Conservation (phyloP, 2,797 vertebrate genomes). For the Loriculus beryllinus region DNA sequence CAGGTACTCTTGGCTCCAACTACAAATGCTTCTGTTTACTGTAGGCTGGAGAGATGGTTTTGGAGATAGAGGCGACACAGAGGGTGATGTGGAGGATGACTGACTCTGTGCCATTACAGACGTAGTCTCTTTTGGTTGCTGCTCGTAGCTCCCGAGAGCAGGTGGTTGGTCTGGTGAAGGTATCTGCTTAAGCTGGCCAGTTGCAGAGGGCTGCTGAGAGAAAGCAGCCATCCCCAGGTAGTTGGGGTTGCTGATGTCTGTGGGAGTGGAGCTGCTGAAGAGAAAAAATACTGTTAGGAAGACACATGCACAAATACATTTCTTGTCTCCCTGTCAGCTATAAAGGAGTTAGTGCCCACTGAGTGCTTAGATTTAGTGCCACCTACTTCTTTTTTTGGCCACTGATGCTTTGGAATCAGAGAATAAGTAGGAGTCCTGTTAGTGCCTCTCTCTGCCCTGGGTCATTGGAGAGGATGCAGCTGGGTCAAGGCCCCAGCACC, state of each 20-base stretch:
- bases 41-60: constrained; percentile 74
- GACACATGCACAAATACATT: neutral
- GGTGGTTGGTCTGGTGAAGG: constrained; percentile 73
- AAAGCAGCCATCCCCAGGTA: constrained; percentile 81
- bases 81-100: constrained; percentile 76
- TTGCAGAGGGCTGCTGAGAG: constrained; percentile 33
- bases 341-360: neutral
- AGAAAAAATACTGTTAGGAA: constrained; percentile 32
- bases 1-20: constrained; percentile 74
- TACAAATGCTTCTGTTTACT: constrained; percentile 66
- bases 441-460: neutral
- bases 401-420: neutral
- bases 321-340: neutral
- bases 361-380: neutral
- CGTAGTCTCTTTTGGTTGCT: constrained; percentile 72
- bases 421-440: neutral
- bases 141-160: constrained; percentile 82
- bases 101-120: constrained; percentile 60
- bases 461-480: neutral
- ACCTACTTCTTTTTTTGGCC: neutral
- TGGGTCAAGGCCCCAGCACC: neutral
- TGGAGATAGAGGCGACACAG: constrained; percentile 68
- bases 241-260: constrained; percentile 86
- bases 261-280: constrained; percentile 45
- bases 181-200: constrained; percentile 65